phyloP scores from a whole-genome alignment of 2,888 invertebrate species.

The Antheraea yamamai region DNA sequence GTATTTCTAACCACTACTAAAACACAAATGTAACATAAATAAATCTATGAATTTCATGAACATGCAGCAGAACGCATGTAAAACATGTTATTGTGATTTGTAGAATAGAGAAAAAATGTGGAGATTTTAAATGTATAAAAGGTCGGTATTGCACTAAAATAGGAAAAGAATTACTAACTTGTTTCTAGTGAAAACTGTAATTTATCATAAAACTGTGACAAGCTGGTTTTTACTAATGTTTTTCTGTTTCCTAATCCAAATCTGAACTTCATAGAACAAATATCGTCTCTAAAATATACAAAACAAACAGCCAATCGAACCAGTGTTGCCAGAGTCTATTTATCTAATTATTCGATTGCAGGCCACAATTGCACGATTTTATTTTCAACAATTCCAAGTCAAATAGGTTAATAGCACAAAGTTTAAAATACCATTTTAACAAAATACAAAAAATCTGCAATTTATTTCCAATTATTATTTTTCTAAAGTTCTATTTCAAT shows the following conservation, averaged over 20 bases:
- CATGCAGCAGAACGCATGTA: background rate
- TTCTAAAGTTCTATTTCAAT: too few relatives aligned
- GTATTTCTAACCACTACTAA: background rate
- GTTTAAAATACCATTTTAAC: background rate
- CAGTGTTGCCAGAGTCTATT: background rate
- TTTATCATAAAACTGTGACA: conserved; percentile 15
- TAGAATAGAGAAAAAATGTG: background rate
- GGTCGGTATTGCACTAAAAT: background rate
- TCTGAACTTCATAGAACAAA: conserved; percentile 16
- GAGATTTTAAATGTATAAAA: background rate
- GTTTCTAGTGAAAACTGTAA: conserved; percentile 9
- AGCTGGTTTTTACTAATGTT: conserved; percentile 14
- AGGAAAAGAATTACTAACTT: conserved; percentile 9
- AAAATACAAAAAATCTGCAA: background rate
- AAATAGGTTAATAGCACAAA: background rate
- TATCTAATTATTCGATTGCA: background rate
- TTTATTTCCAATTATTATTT: too few relatives aligned
- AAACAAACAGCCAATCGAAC: background rate
- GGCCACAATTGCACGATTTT: too few relatives aligned
- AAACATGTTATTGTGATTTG: background rate
- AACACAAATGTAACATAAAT: background rate
- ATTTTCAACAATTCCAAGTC: too few relatives aligned
- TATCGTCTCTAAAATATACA: background rate
- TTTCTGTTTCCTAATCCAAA: conserved; percentile 12
- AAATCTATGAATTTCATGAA: background rate